Evolutionary conservation across 2,888 invertebrate species (phyloP), one percentile per base, ranked within the genome.

Genomic region (Dryadula phaetusa): DNA sequence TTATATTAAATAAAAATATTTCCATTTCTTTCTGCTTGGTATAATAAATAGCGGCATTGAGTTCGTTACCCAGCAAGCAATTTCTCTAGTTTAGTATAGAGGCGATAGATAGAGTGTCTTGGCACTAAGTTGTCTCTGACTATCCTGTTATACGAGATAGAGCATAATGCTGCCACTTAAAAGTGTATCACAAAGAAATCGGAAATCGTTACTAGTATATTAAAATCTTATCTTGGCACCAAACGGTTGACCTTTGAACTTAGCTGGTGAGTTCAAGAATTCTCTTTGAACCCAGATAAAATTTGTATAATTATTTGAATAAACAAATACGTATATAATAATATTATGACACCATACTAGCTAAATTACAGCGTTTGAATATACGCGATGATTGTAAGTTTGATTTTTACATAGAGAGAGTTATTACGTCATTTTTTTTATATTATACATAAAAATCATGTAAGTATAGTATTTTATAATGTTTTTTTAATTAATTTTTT

Each of bases 281-380:
- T 52, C 28, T 52, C 52, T 10, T 28, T 52, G 52, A 52, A 32
- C 52, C 10, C 16, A 52, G 52, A 52, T 52, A 52, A 32, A 16
- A 16, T 16, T 8, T 4, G 0, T 32, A 52, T 52, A n/a, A 49
- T 28, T 52, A 52, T 10, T 25, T 28, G 12, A 28, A 12, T 32
- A 28, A 16, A 3, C 28, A 16, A 28, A 49, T 25, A 5, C 28
- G 16, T 6, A 22, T 22, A 2, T 22, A 47, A 47, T 47, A 22
- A 22, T 47, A 47, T 14, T 47, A 47, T 7, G 5, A 2, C 14
- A 0, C 47, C 14, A 22, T 49, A 3, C 14, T 7, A 4, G 32
- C 8, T 7, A 1, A 34, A 8, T 5, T 8, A 34, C 32, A 34
- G 8, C 28, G 32, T 28, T 28, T 28, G 28, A 28, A 3, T 28